Percentiles rank a stretch among this genome's conserved stretches.
Conservation (phyloP, 2,888 invertebrate species). For the Chloroclysta siterata region DNA sequence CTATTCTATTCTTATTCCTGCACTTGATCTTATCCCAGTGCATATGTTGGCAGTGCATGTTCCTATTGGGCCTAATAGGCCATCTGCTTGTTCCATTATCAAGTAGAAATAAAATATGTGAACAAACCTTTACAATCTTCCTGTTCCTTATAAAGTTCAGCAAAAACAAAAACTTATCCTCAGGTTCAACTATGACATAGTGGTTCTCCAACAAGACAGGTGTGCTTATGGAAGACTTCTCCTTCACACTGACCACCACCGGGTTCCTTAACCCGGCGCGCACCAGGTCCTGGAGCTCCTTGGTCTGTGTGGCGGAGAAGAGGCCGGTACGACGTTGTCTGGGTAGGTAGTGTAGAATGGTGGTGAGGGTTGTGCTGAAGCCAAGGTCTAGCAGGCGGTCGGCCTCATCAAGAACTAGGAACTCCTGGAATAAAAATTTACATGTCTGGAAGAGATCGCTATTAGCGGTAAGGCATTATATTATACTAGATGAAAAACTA, state of each 20-base stretch:
- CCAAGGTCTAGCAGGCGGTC: constrained; percentile 97
- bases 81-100: too few relatives aligned
- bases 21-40: too few relatives aligned
- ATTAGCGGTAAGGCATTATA: too few relatives aligned
- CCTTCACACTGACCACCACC: constrained; percentile 94
- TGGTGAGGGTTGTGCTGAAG: constrained; percentile 93
- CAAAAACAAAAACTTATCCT: constrained; percentile 92
- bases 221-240: constrained; percentile 91
- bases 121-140: constrained; percentile 61
- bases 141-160: constrained; percentile 90
- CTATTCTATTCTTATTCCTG: too few relatives aligned
- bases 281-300: constrained; percentile 95
- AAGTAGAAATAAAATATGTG: too few relatives aligned
- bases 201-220: constrained; percentile 90
- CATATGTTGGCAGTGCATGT: too few relatives aligned
- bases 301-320: constrained; percentile 99
- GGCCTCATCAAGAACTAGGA: constrained; percentile 98
- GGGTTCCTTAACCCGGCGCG: constrained; percentile 97
- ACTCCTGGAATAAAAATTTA: constrained; percentile 86
- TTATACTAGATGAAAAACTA: too few relatives aligned
- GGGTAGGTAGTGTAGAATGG: constrained; percentile 95
- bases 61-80: too few relatives aligned
- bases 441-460: too few relatives aligned
- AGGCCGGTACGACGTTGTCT: constrained; percentile 97
- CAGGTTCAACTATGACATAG: constrained; percentile 90